Percentiles rank a stretch among this genome's conserved stretches.
These are phyloP conservation scores for Rhingia rostrata DNA, from an alignment of 2,888 invertebrate species.

Conservation along the genomic window DNA sequence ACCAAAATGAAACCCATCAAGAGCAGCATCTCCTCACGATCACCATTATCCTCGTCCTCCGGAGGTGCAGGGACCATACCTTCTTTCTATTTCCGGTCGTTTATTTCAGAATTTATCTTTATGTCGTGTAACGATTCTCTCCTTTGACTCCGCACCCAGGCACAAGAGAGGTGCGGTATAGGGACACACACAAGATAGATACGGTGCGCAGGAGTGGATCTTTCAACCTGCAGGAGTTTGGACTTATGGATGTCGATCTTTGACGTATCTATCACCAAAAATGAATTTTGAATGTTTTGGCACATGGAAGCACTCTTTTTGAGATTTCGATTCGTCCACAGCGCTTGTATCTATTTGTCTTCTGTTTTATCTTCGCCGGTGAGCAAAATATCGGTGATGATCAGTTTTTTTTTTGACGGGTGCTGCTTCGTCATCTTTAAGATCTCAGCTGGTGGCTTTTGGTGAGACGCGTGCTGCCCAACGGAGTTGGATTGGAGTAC, in stretches of 20 bases:
- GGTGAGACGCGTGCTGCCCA: conserved; percentile 73
- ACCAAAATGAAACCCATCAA: conserved; percentile 10
- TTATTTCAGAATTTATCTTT: conserved; percentile 72
- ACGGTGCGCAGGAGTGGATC: conserved; percentile 36
- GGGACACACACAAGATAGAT: neutral
- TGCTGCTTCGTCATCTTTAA: conserved; percentile 71
- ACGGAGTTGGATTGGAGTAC: conserved; percentile 17
- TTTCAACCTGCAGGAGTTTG: conserved; percentile 42
- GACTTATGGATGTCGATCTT: conserved; percentile 61
- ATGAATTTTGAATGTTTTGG: conserved; percentile 49
- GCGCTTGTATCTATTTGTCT: conserved; percentile 31
- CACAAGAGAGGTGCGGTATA: conserved; percentile 25
- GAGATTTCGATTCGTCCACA: conserved; percentile 35
- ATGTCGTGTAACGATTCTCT: conserved; percentile 71
- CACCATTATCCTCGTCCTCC: conserved; percentile 49
- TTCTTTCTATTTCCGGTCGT: conserved; percentile 73
- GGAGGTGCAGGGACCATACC: conserved; percentile 54
- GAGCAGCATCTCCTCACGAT: conserved; percentile 40
- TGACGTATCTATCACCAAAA: conserved; percentile 42
- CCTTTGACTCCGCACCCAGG: conserved; percentile 62
- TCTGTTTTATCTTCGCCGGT: neutral
- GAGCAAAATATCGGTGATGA: neutral
- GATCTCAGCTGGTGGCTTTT: conserved; percentile 73
- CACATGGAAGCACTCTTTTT: conserved; percentile 48
- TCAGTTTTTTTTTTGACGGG: conserved; percentile 30